phyloP scores from a whole-genome alignment of 2,113 vertebrate genomes.

The Poeciliopsis occidentalis region DNA sequence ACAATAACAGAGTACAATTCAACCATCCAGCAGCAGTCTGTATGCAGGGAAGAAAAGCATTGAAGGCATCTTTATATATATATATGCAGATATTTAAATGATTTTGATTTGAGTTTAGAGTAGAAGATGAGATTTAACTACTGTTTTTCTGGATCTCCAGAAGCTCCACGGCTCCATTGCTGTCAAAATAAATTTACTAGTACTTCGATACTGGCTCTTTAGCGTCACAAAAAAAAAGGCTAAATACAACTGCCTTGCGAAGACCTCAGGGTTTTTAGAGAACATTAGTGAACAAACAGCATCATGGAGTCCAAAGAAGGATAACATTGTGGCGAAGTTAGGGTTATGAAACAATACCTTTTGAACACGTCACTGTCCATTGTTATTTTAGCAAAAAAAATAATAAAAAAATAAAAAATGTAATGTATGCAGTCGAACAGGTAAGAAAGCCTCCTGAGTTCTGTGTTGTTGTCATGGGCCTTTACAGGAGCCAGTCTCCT shows the following conservation, averaged over 20 bases:
- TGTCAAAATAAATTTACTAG: neutral
- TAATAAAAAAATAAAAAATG: neutral
- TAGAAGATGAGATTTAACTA: neutral
- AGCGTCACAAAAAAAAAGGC: no score
- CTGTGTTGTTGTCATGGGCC: neutral
- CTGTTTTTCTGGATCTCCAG: no score
- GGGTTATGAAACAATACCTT: no score
- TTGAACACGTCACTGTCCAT: no score
- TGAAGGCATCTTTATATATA: neutral
- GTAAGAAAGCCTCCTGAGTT: neutral
- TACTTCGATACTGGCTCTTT: no score
- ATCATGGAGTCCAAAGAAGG: no score
- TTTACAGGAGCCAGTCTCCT: neutral
- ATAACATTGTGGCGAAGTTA: no score
- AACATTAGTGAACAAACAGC: no score
- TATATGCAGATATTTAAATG: neutral
- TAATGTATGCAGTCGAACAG: neutral
- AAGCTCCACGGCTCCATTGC: neutral
- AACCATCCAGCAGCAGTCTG: no score
- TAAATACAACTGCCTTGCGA: no score
- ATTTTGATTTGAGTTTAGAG: neutral
- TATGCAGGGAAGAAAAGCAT: neutral
- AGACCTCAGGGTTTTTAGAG: slow-evolving; percentile 15
- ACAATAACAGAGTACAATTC: neutral
- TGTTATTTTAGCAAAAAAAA: no score